Evolutionary conservation across 2,797 vertebrate species (phyloP), one percentile per base, ranked within the genome.

Genomic region (Melanotaenia parkinsoni): DNA sequence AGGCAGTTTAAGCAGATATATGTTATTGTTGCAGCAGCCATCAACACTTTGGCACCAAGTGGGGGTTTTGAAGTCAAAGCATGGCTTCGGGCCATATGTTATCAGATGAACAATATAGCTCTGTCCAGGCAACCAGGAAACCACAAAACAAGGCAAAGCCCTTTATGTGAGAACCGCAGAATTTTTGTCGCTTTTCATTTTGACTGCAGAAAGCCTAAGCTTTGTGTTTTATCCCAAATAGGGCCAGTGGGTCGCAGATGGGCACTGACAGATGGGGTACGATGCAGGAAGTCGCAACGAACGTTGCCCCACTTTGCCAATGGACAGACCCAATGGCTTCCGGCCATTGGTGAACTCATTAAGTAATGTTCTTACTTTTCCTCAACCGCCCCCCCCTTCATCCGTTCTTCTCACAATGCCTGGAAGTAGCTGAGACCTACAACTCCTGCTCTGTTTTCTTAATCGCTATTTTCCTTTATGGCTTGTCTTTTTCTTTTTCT

Each of bases 361-460:
- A 90, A 91, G 92, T 94, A 94, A 94, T 94, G 93, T 92, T 95
- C 92, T 94, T 93, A 94, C 94, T 95, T 95, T 95, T 95, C 91
- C 95, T 93, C 82, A 88, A 84, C 86, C 93, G 4, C 80, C 92
- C 90, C 91, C 90, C 90, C 1, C 89, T 81, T 88, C 91, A 93
- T 95, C 94, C 93, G 93, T 92, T 92, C 68, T 63, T 94, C 87
- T 92, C 89, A 95, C 95, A 95, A 95, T 95, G 93, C 93, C 94
- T 94, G 95, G 95, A 95, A 95, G 94, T 94, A 79, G 90, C 93
- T 78, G 86, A 95, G 94, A 95, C 94, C 93, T 69, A 92, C 91
- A 94, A 92, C 89, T 92, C 90, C 89, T 83, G 86, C 86, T 91
- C 82, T 91, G 88, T 93, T 91, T 94, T 93, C 91, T 90, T 89